Conservation (phyloP, 2,113 vertebrate genomes). For the Sylvietta virens region DNA sequence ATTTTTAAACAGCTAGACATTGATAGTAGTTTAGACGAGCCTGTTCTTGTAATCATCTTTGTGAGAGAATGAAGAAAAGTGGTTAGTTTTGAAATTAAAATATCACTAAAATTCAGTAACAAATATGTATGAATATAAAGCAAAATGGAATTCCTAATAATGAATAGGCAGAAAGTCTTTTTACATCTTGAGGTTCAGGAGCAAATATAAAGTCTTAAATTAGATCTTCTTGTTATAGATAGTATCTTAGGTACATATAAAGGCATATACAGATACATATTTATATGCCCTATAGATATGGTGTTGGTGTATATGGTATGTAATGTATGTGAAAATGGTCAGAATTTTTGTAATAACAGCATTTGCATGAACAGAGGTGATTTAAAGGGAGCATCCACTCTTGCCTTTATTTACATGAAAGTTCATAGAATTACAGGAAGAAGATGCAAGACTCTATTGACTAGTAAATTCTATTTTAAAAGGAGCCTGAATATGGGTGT, state of each 20-base stretch:
- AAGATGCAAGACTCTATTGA: neutral
- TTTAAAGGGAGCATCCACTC: neutral
- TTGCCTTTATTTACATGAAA: neutral
- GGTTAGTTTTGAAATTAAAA: neutral
- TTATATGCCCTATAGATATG: neutral
- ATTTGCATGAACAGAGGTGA: neutral
- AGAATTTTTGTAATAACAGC: neutral
- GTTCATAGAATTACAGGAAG: neutral
- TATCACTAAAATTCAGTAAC: neutral
- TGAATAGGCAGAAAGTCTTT: neutral
- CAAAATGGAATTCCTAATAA: neutral
- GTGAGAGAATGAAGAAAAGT: neutral
- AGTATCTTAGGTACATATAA: neutral
- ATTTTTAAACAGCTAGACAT: neutral
- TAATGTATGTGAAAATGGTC: neutral
- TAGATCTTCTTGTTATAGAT: neutral
- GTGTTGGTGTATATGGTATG: neutral
- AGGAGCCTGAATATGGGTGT: neutral
- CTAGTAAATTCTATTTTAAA: neutral
- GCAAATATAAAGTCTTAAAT: neutral
- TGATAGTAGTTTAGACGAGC: neutral
- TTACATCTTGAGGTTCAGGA: neutral
- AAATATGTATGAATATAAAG: neutral
- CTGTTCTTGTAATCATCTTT: neutral
- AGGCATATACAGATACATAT: neutral